Percentiles rank a stretch among this genome's conserved stretches.
Evolutionary conservation across 2,113 vertebrate species (phyloP).

Genomic region (Oxyura jamaicensis): DNA sequence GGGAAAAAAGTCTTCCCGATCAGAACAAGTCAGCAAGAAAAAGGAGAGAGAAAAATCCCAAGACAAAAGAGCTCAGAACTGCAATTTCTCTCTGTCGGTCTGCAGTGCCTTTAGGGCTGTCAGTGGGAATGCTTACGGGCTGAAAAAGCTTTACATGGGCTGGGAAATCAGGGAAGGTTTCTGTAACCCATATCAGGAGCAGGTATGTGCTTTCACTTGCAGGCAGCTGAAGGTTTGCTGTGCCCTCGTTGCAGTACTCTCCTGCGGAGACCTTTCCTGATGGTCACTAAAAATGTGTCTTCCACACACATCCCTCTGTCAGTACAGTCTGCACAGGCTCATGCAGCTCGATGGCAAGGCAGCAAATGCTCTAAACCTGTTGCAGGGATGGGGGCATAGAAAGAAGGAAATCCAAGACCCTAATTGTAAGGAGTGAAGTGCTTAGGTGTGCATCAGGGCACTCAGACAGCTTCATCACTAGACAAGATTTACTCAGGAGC

Average conservation of each 20-base stretch:
- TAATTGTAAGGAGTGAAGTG: not conserved
- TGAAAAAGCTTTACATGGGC: not conserved
- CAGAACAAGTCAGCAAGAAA: slow-evolving; percentile 1
- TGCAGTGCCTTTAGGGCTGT: not conserved
- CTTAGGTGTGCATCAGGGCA: not conserved
- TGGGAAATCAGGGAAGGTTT: not conserved
- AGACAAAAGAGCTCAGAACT: not conserved
- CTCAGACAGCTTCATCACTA: not conserved
- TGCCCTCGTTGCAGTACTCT: not conserved
- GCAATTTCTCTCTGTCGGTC: not conserved
- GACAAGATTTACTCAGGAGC: not conserved
- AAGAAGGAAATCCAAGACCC: not conserved
- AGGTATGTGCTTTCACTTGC: not conserved
- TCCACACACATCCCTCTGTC: not conserved
- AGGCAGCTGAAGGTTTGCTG: not conserved
- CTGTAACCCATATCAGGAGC: not conserved
- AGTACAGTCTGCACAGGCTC: not conserved
- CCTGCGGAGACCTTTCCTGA: not conserved
- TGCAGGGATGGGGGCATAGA: not conserved
- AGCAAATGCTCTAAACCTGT: not conserved
- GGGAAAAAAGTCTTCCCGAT: not conserved
- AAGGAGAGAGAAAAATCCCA: not conserved
- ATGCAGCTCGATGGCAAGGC: not conserved
- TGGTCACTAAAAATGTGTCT: not conserved
- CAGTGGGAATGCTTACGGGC: fast-evolving